Conservation (phyloP, 2,113 vertebrate species). For the Menura novaehollandiae region DNA sequence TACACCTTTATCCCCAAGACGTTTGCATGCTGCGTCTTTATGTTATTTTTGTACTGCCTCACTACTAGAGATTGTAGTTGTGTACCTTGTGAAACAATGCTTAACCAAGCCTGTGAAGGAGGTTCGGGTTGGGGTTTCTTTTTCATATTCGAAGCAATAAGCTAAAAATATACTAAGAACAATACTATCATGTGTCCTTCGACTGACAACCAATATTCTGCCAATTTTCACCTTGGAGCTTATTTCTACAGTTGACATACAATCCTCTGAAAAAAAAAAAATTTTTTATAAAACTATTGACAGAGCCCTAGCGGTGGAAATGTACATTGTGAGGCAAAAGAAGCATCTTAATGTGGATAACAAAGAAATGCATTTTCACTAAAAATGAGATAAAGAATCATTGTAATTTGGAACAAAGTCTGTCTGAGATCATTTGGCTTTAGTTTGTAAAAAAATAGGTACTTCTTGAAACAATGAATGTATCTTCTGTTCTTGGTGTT, state of each 20-base stretch:
- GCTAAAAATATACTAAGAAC: background rate
- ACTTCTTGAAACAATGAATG: background rate
- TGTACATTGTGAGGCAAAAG: background rate
- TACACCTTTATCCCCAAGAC: background rate
- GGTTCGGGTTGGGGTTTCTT: background rate
- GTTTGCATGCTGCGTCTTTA: background rate
- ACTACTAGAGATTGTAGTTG: background rate
- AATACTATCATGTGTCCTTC: background rate
- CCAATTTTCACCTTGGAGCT: background rate
- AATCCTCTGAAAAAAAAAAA: background rate
- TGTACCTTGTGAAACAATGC: background rate
- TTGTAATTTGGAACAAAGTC: background rate
- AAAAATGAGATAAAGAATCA: background rate
- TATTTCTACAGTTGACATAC: background rate
- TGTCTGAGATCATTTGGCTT: background rate
- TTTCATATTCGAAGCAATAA: background rate
- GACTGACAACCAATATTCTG: background rate
- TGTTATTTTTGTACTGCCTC: background rate
- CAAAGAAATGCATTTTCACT: background rate
- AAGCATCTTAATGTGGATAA: background rate
- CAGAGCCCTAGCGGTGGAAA: background rate
- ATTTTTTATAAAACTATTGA: background rate
- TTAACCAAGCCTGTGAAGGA: background rate
- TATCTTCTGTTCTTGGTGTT: background rate
- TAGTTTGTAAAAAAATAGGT: background rate